A percentile compares a stretch with the other conserved stretches of the same genome.
Evolutionary conservation across 2,888 invertebrate genomes (phyloP).

Genomic region (Gari tellinella): DNA sequence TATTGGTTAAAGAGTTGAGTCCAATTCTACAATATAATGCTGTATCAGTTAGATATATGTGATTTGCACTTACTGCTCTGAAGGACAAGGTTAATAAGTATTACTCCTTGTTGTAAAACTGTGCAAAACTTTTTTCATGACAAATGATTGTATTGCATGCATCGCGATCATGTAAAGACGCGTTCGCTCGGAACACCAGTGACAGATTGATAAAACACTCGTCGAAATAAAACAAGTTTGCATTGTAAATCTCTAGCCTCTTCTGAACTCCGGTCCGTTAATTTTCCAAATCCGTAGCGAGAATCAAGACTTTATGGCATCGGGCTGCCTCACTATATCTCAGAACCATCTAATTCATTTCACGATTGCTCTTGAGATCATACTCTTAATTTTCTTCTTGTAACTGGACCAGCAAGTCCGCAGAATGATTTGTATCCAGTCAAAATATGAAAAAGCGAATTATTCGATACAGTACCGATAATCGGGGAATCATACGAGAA

Average conservation of each 20-base stretch:
- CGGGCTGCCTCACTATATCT: background rate
- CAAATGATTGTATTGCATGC: constrained; percentile 1
- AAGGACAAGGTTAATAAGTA: background rate
- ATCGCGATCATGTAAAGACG: background rate
- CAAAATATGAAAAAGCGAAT: constrained; percentile 45
- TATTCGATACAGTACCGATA: constrained; percentile 50
- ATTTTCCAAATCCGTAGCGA: constrained; percentile 6
- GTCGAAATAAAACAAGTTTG: constrained; percentile 11
- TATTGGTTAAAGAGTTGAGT: too few species aligned
- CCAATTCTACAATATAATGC: too few species aligned
- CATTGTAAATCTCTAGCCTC: constrained; percentile 14
- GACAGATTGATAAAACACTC: constrained; percentile 13
- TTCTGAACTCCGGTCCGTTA: constrained; percentile 9
- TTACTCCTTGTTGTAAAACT: background rate
- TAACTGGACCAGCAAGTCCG: constrained; percentile 20
- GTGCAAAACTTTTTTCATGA: background rate
- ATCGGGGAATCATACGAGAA: constrained; percentile 35
- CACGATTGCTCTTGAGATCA: constrained; percentile 8
- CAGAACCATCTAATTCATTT: constrained; percentile 7
- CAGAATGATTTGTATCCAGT: constrained; percentile 47
- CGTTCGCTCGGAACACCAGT: background rate
- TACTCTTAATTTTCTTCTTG: constrained; percentile 35
- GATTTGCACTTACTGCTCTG: too few species aligned
- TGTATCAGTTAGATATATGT: too few species aligned
- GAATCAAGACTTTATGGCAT: constrained; percentile 7